Base-by-base conservation (phyloP, 2,888 invertebrate genomes). In the Galeruca laticollis region DNA sequence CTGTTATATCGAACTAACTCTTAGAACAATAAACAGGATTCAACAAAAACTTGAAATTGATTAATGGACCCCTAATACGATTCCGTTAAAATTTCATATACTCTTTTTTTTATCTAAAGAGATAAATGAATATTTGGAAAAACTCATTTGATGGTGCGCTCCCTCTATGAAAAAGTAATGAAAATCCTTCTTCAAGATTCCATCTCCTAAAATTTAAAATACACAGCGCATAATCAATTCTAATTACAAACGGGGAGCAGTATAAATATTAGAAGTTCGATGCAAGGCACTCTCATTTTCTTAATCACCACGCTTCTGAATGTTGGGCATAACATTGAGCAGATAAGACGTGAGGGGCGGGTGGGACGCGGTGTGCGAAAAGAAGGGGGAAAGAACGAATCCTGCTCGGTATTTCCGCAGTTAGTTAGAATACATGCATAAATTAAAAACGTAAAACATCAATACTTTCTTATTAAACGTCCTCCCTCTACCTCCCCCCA, bases 381-480 rank as follows among this genome's bases (percentile, higher is more conserved):
- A 60, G 70, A 61, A 60, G 70, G 72, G 69, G 69, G 74, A 71
- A 67, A 71, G 75, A 71, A 69, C 71, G 73, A 70, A 64, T 67
- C 52, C 60, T 52, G 61, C 51, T 66, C 67, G 71, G 61, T 72
- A 69, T 68, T 70, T 64, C 75, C 72, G 72, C 71, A 71, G 67
- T 72, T 72, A 74, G 77, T 77, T 80, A 80, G 81, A 82, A 82
- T 82, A 82, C 82, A 82, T 83, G 83, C 83, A 83, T 83, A 83
- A 83, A 83, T 83, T 83, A 83, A 83, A 82, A 82, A 82, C 80
- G 81, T 81, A 82, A 82, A 82, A 82, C 82, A 82, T 82, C 82
- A 82, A 82, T 82, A 82, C 82, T 82, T 82, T 82, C 82, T 82
- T 82, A 82, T 82, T 82, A 82, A 81, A 78, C 77, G 77, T 78